These are phyloP conservation scores for Notiomystis cincta DNA, from an alignment of 2,113 vertebrate genomes.

Conservation along the genomic window DNA sequence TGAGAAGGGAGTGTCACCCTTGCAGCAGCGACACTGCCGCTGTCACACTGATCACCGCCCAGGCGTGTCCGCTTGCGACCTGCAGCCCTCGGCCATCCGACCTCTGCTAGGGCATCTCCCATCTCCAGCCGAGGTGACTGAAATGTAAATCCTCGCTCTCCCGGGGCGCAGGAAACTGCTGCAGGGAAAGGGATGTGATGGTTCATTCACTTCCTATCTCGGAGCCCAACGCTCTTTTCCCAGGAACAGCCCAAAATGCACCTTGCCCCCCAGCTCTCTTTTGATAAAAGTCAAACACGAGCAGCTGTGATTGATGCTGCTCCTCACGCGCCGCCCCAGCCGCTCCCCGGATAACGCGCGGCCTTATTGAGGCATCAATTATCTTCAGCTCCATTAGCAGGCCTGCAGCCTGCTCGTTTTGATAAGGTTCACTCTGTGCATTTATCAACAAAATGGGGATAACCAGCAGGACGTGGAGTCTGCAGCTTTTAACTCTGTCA, in stretches of 20 bases:
- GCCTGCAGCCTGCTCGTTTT: slow-evolving; percentile 10
- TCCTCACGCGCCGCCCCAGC: not conserved
- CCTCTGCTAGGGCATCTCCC: no score
- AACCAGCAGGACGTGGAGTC: not conserved
- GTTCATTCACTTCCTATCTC: not conserved
- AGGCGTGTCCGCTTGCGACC: not conserved
- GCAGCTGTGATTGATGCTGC: not conserved
- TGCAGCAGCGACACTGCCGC: rapidly evolving
- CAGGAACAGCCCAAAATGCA: not conserved
- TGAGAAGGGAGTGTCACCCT: rapidly evolving
- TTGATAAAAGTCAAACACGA: not conserved
- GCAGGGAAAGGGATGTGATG: not conserved
- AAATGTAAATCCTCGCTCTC: not conserved
- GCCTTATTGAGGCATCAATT: slow-evolving; percentile 48
- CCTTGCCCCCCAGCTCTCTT: not conserved
- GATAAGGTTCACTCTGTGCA: slow-evolving; percentile 24
- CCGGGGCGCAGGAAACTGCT: not conserved
- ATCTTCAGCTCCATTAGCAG: not conserved
- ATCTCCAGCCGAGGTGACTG: not conserved
- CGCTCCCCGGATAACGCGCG: not conserved
- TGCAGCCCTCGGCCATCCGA: not conserved
- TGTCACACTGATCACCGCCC: rapidly evolving
- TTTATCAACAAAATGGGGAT: not conserved
- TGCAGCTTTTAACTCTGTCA: not conserved
- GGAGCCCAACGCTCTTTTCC: not conserved